A percentile compares a stretch with the other conserved stretches of the same genome.
Evolutionary conservation across 2,888 invertebrate genomes (phyloP).

Genomic region (Ochlodes sylvanus): DNA sequence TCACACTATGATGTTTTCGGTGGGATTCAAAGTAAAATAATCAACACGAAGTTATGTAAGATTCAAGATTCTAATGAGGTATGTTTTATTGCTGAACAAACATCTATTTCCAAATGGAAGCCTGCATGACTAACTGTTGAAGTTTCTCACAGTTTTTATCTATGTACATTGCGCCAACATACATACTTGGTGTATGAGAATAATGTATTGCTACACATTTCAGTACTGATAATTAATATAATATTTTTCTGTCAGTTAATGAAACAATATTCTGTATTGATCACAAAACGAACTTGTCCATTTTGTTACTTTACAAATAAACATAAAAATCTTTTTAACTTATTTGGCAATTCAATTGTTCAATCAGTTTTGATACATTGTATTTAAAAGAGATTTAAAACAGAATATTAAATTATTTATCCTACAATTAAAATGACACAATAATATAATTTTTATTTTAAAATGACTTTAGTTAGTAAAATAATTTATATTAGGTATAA

Average conservation of each 20-base stretch:
- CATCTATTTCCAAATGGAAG: not conserved
- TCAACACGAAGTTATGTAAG: constrained; percentile 21
- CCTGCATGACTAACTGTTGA: constrained; percentile 20
- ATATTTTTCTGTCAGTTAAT: not conserved
- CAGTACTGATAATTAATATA: not conserved
- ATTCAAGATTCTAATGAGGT: not conserved
- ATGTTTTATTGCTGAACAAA: constrained; percentile 6
- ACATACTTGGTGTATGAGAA: not conserved
- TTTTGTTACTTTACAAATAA: no score
- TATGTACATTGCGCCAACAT: constrained; percentile 24
- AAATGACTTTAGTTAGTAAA: no score
- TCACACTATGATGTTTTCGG: constrained; percentile 39
- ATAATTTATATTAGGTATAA: no score
- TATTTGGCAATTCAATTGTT: no score
- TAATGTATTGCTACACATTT: not conserved
- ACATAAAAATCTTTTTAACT: no score
- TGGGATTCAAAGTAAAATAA: constrained; percentile 40
- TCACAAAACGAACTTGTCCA: no score
- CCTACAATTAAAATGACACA: no score
- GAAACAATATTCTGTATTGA: no score
- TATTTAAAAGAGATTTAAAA: no score
- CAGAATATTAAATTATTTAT: no score
- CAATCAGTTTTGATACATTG: no score
- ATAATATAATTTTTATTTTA: no score
- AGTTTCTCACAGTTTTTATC: constrained; percentile 36